Conservation (phyloP, 2,113 vertebrate genomes). For the Eptatretus burgeri region DNA sequence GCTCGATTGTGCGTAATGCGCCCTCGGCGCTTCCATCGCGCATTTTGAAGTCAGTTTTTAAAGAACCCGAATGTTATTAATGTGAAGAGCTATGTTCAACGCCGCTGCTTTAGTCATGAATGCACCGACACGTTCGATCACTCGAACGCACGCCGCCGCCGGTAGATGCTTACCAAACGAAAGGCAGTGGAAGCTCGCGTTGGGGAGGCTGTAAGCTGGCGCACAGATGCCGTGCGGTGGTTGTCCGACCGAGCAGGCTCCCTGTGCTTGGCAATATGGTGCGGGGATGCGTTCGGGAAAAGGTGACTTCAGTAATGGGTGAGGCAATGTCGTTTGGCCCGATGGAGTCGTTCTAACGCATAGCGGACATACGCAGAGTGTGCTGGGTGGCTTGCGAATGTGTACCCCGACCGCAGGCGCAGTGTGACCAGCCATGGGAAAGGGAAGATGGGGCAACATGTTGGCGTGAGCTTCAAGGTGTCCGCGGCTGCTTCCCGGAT, state of each 20-base stretch:
- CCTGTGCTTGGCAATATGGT: neutral
- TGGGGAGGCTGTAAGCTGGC: neutral
- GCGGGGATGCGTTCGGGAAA: neutral
- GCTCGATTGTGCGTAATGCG: no score
- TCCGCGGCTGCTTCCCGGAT: slow-evolving; percentile 14
- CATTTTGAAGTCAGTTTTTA: no score
- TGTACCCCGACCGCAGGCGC: neutral
- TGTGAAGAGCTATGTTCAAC: no score
- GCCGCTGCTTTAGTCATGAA: no score
- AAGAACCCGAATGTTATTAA: no score
- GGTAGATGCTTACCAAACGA: neutral
- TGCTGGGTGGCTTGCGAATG: neutral
- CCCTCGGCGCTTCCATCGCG: no score
- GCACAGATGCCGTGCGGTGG: neutral
- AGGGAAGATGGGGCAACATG: slow-evolving; percentile 1
- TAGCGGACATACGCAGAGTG: neutral
- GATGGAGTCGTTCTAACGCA: neutral
- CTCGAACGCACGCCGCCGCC: no score
- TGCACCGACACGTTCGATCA: no score
- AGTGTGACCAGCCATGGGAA: neutral
- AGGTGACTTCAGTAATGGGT: neutral
- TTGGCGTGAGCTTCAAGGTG: neutral
- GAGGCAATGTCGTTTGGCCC: neutral
- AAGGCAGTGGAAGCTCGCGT: slow-evolving; percentile 4
- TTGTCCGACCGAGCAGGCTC: neutral